These are phyloP conservation scores for Erebia palarica DNA, from an alignment of 2,888 invertebrate species.

Conservation along the genomic window DNA sequence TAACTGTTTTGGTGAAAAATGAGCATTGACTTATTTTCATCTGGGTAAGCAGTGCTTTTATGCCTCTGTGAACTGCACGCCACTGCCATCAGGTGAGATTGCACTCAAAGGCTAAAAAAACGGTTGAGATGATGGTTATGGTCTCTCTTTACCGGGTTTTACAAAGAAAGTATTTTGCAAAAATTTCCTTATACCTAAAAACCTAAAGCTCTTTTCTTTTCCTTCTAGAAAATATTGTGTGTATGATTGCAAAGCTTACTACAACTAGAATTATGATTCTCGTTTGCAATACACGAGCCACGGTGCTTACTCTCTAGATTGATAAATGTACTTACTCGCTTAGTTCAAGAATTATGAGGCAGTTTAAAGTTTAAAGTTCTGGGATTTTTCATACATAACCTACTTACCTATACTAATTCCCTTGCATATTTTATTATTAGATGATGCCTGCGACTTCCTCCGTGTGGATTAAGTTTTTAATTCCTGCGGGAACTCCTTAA, in stretches of 20 bases:
- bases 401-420: not conserved
- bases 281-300: slow-evolving; percentile 12
- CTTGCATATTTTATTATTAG: not conserved
- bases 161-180: too few species aligned
- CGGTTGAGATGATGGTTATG: too few species aligned
- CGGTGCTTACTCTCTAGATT: not conserved
- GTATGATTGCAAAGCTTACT: slow-evolving; percentile 15
- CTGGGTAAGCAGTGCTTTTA: too few species aligned
- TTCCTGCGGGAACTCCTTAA: too few species aligned
- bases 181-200: not conserved
- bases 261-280: slow-evolving; percentile 12
- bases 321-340: slow-evolving; percentile 15
- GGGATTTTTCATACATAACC: not conserved
- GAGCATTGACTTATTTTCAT: too few species aligned
- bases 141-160: too few species aligned
- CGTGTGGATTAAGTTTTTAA: too few species aligned
- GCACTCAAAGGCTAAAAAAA: too few species aligned
- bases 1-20: too few species aligned
- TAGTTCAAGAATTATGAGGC: slow-evolving; percentile 10
- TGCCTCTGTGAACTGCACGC: too few species aligned
- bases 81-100: too few species aligned
- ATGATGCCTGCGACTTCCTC: not conserved
- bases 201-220: slow-evolving; percentile 8
- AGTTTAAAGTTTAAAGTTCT: not conserved
- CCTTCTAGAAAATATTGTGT: not conserved